Evolutionary conservation across 2,797 vertebrate genomes (phyloP).

Genomic region (Geotrypetes seraphini): DNA sequence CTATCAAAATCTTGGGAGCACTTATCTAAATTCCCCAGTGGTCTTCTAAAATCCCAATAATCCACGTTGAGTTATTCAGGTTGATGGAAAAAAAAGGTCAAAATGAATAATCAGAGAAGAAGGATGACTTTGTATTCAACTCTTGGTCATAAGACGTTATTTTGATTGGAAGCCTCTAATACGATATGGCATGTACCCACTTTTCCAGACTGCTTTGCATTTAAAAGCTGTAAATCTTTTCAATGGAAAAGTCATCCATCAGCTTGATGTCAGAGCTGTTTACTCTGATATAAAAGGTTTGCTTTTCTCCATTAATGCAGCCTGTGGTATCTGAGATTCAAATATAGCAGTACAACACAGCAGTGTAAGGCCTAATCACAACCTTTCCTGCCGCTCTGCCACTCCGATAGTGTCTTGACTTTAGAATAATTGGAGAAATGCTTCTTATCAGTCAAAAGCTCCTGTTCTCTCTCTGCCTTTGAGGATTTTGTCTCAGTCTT

Average conservation of each 20-base stretch:
- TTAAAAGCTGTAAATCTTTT: constrained; percentile 3
- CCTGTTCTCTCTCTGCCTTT: not conserved
- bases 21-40: not conserved
- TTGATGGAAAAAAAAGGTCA: too few relatives aligned
- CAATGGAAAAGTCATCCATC: not conserved
- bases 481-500: not conserved
- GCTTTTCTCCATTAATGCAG: not conserved
- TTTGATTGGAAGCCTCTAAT: not conserved
- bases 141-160: not conserved
- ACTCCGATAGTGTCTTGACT: not conserved
- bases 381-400: not conserved
- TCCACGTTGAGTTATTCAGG: too few relatives aligned
- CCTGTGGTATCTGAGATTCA: not conserved
- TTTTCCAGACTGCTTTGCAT: constrained; percentile 2
- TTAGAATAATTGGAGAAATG: not conserved
- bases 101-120: not conserved
- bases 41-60: not conserved
- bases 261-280: constrained; percentile 4
- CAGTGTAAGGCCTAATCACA: not conserved
- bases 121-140: not conserved
- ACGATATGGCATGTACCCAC: not conserved
- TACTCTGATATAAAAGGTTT: not conserved
- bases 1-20: not conserved
- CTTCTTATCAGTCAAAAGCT: not conserved
- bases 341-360: not conserved